Conservation (phyloP, 2,797 vertebrate genomes). For the Austrolebias charrua region DNA sequence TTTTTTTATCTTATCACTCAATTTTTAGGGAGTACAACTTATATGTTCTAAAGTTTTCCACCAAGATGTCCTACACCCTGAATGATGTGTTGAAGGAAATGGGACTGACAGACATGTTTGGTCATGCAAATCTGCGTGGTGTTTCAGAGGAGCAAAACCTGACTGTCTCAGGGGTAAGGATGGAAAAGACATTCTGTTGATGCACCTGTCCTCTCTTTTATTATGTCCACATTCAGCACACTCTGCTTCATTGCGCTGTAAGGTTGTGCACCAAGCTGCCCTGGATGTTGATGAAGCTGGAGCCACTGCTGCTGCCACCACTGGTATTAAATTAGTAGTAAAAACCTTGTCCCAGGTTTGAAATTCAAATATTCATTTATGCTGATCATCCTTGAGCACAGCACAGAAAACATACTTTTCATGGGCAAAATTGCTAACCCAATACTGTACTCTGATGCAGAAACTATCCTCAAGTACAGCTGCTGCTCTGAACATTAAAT, state of each 20-base stretch:
- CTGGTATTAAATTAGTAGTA: too few species aligned
- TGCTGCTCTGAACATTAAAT: conserved; percentile 15
- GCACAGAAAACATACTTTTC: conserved; percentile 69
- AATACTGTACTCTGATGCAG: conserved; percentile 52
- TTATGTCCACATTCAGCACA: neutral
- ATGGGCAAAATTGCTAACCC: conserved; percentile 77
- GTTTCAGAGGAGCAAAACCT: conserved; percentile 60
- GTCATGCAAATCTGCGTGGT: conserved; percentile 69
- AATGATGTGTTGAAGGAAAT: conserved; percentile 66
- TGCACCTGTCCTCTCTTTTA: neutral
- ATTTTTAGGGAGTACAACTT: conserved; percentile 47
- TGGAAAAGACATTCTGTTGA: neutral
- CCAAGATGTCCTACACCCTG: conserved; percentile 71
- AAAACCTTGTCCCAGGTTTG: conserved; percentile 63
- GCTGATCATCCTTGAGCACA: conserved; percentile 81
- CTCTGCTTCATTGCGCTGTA: conserved; percentile 40
- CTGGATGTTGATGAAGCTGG: conserved; percentile 88
- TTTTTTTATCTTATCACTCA: neutral
- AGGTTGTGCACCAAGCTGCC: conserved; percentile 84
- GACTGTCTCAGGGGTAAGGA: conserved; percentile 69
- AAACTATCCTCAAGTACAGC: neutral
- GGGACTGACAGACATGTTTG: conserved; percentile 79
- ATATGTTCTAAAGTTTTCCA: conserved; percentile 78
- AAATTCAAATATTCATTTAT: conserved; percentile 85
- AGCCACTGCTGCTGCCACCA: conserved; percentile 80